Evolutionary conservation across 2,797 vertebrate species (phyloP).

Genomic region (Vireo griseus): DNA sequence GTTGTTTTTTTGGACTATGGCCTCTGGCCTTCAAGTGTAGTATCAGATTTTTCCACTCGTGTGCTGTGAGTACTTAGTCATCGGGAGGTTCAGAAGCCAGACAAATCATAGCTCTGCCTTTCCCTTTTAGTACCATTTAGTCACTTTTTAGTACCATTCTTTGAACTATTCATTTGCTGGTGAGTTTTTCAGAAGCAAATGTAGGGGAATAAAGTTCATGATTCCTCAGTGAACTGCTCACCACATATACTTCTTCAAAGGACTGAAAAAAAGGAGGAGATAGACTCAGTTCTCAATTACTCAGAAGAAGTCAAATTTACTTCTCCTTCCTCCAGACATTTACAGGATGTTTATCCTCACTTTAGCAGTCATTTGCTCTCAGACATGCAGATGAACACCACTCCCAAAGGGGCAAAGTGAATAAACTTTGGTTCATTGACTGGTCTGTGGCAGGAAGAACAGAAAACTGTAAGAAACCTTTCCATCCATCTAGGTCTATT

Average conservation of each 20-base stretch:
- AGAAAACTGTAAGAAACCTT: slow-evolving; percentile 44
- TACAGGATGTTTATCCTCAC: not conserved
- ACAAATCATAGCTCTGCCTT: slow-evolving; percentile 34
- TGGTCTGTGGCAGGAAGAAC: not conserved
- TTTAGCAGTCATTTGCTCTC: not conserved
- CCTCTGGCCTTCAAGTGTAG: slow-evolving; percentile 30
- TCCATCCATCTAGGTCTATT: slow-evolving; percentile 54
- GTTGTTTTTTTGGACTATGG: slow-evolving; percentile 24
- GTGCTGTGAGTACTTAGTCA: slow-evolving; percentile 41
- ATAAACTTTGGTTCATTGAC: slow-evolving; percentile 44
- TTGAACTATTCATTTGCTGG: slow-evolving; percentile 32
- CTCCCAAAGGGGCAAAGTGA: not conserved
- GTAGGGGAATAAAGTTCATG: not conserved
- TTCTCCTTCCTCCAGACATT: not conserved
- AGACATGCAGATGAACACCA: not conserved
- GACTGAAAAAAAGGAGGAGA: not conserved
- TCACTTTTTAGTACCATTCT: slow-evolving; percentile 45
- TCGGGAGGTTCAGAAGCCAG: not conserved
- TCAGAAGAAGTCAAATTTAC: not conserved
- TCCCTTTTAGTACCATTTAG: slow-evolving; percentile 43
- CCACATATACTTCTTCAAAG: not conserved
- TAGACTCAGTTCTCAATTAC: not conserved
- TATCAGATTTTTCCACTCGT: slow-evolving; percentile 48
- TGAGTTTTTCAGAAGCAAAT: slow-evolving; percentile 32
- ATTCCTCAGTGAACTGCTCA: not conserved